phyloP scores from a whole-genome alignment of 2,113 vertebrate species.

The Lycocorax pyrrhopterus region DNA sequence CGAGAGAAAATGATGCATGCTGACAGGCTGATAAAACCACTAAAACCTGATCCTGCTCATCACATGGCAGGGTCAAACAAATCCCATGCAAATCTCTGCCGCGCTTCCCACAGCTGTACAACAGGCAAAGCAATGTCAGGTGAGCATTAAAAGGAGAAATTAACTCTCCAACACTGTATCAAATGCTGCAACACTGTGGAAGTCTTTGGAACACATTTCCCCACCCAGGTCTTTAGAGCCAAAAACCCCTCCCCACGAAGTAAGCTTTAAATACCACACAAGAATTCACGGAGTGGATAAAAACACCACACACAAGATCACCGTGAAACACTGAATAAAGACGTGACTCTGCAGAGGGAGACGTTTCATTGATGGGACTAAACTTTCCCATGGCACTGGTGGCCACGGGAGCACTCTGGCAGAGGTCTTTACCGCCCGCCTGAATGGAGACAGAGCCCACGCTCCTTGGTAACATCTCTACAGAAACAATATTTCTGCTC shows the following conservation, averaged over 20 bases:
- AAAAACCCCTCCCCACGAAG: not conserved
- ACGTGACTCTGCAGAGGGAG: accelerated
- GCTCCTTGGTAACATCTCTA: not conserved
- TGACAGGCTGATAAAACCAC: slow-evolving; percentile 14
- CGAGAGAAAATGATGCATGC: not conserved
- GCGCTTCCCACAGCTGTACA: not conserved
- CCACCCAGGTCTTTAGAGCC: not conserved
- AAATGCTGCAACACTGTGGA: accelerated
- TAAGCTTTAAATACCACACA: not conserved
- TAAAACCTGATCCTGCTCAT: not conserved
- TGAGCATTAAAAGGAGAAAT: not conserved
- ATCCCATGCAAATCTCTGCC: not conserved
- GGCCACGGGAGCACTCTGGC: not conserved
- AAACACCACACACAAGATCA: accelerated
- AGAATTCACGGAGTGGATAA: not conserved
- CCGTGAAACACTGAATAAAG: not conserved
- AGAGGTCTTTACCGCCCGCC: accelerated
- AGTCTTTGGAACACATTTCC: not conserved
- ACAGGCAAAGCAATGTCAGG: not conserved
- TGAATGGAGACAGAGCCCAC: not conserved
- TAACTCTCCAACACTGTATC: not conserved
- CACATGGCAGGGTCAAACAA: not conserved
- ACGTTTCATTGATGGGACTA: not conserved
- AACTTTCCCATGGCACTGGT: not conserved
- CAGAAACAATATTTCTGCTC: not conserved